These are phyloP conservation scores for Choristoneura fumiferana DNA, from an alignment of 1,140 invertebrate species.

Conservation along the genomic window DNA sequence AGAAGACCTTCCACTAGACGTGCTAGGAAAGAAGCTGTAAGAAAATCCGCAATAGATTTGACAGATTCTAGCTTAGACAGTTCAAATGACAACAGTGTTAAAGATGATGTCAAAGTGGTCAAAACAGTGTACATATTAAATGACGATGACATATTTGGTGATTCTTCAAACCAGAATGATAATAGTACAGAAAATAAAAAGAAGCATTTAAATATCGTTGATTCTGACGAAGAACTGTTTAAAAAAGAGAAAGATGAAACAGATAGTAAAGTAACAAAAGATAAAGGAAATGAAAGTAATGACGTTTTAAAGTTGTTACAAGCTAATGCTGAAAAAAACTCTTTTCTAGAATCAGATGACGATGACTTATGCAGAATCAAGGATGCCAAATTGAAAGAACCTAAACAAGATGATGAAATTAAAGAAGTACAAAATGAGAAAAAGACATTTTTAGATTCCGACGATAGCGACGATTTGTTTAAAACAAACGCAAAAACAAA, in stretches of 20 bases:
- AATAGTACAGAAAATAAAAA: too few species aligned
- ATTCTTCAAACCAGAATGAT: constrained; percentile 20
- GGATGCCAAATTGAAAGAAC: not conserved
- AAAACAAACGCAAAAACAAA: constrained; percentile 23
- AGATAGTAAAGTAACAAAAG: too few species aligned
- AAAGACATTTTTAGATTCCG: constrained; percentile 18
- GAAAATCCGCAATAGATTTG: constrained; percentile 78
- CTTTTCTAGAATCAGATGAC: not conserved
- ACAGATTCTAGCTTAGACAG: constrained; percentile 60
- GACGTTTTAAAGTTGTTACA: not conserved
- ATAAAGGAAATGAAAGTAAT: constrained; percentile 18
- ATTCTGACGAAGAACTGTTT: constrained; percentile 13
- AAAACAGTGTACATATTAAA: constrained; percentile 50
- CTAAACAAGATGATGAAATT: constrained; percentile 13
- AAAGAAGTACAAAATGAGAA: not conserved
- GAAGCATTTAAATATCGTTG: constrained; percentile 15
- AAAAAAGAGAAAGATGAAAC: too few species aligned
- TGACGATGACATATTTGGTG: constrained; percentile 65
- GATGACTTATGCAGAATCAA: not conserved
- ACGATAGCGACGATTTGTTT: constrained; percentile 38
- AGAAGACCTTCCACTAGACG: constrained; percentile 85
- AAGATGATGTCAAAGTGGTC: constrained; percentile 51
- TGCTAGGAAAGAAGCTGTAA: constrained; percentile 83
- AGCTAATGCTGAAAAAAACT: not conserved
- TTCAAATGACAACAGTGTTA: constrained; percentile 36